Evolutionary conservation across 2,888 invertebrate genomes (phyloP), one percentile per base, ranked within the genome.

Genomic region (Agrochola macilenta): DNA sequence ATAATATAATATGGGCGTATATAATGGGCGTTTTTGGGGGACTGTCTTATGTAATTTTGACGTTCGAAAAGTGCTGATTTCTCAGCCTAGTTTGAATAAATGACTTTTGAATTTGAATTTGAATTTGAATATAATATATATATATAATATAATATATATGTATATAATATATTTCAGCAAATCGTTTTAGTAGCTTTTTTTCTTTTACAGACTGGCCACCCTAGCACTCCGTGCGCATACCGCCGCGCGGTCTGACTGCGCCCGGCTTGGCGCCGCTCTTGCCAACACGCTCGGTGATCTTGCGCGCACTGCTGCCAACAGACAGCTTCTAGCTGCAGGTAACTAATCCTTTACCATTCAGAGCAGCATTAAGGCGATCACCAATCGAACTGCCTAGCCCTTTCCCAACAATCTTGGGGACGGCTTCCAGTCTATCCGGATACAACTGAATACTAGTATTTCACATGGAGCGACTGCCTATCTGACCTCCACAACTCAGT

Each of bases 261-360:
- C 91, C 81, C 91, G 95, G 82, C 91, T 96, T 70, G 95, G 95
- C 73, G 90, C 91, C 0, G 95, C 94, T 86, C 94, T 96, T 87
- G 95, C 96, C 20, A 96, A 95, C 93, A 94, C 95, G 83, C 94
- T 96, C 82, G 95, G 95, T 76, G 96, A 96, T 11, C 94, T 96
- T 1, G 96, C 96, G 2, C 94, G 95, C 1, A 95, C 95, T 0
- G 95, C 96, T 0, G 93, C 95, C 0, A 93, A 90, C 77, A 90
- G 94, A 79, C 94, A 95, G 70, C 91, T 91, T 0, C 69, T 91
- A 14, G 91, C 89, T 58, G 84, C 91, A 69, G 74, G 74, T 65
- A 43, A 65, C 2, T 39, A 17, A 9, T 43, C n/a, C 23, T 35
- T 23, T 23, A 39, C n/a, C 14, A 39, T 64, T 39, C 7, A n/a